These are phyloP conservation scores for Eulacestoma nigropectus DNA, from an alignment of 2,113 vertebrate genomes.

Conservation along the genomic window DNA sequence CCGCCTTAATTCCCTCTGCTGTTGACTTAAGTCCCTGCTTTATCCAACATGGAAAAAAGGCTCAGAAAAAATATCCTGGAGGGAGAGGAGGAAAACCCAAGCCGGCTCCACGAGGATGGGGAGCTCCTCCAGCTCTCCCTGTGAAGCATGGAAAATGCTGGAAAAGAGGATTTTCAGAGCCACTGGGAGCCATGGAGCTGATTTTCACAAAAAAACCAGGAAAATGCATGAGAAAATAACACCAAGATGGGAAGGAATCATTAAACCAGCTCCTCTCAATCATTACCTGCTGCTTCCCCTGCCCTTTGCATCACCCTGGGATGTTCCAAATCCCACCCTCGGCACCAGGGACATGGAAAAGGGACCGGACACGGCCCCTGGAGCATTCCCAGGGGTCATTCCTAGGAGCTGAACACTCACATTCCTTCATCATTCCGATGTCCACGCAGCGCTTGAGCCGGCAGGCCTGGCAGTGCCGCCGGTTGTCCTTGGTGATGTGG, in stretches of 20 bases:
- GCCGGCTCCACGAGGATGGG: accelerated
- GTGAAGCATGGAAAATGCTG: background rate
- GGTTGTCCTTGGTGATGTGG: conserved; percentile 97
- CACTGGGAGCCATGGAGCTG: background rate
- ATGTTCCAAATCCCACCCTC: background rate
- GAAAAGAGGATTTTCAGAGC: background rate
- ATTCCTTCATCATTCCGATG: conserved; percentile 99
- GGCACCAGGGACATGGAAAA: accelerated
- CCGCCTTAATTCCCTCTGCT: background rate
- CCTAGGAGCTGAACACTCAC: conserved; percentile 68
- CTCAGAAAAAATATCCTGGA: background rate
- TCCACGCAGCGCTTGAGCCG: conserved; percentile 93
- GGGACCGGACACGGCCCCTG: background rate
- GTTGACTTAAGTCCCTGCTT: background rate
- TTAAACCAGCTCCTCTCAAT: background rate
- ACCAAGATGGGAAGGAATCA: background rate
- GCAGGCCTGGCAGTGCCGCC: conserved; percentile 96
- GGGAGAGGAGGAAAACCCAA: background rate
- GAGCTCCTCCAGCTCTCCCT: background rate
- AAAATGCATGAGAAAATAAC: background rate
- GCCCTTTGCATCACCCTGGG: background rate
- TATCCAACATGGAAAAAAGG: background rate
- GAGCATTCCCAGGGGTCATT: background rate
- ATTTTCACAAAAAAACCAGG: background rate
- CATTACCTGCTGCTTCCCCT: background rate